Conservation (phyloP, 64 coral and sea anemone genomes). For the Porites australiensis region DNA sequence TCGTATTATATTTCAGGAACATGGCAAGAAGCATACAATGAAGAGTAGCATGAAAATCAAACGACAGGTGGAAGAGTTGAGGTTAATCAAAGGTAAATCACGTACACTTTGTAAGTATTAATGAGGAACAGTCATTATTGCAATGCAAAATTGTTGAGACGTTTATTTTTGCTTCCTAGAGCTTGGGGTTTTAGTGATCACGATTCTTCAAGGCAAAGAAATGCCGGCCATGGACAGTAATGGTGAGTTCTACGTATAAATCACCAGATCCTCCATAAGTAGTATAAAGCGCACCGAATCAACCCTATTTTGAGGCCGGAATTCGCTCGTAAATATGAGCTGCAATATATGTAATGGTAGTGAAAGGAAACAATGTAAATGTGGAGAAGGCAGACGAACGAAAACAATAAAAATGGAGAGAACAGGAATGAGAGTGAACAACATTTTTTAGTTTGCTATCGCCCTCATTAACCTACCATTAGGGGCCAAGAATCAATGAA, state of each 20-base stretch:
- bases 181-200: constrained; percentile 78
- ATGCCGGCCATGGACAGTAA: constrained; percentile 92
- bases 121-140: not conserved
- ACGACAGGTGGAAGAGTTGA: constrained; percentile 88
- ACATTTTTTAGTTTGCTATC: no score
- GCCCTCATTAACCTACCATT: no score
- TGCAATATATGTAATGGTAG: no score
- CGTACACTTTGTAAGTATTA: not conserved
- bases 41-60: constrained; percentile 92
- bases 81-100: constrained; percentile 80
- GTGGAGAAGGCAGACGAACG: no score
- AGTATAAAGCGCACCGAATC: no score
- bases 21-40: constrained; percentile 86
- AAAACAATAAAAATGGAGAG: no score
- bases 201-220: constrained; percentile 78
- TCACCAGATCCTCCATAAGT: no score
- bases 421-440: no score
- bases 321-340: no score
- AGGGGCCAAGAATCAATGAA: no score
- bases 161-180: constrained; percentile 45
- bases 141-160: not conserved
- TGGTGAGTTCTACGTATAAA: constrained; percentile 9
- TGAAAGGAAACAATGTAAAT: no score
- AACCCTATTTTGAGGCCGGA: no score
- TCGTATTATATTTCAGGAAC: constrained; percentile 30